A percentile compares a stretch with the other conserved stretches of the same genome.
Conservation (phyloP, 2,888 invertebrate genomes). For the Patella pellucida region DNA sequence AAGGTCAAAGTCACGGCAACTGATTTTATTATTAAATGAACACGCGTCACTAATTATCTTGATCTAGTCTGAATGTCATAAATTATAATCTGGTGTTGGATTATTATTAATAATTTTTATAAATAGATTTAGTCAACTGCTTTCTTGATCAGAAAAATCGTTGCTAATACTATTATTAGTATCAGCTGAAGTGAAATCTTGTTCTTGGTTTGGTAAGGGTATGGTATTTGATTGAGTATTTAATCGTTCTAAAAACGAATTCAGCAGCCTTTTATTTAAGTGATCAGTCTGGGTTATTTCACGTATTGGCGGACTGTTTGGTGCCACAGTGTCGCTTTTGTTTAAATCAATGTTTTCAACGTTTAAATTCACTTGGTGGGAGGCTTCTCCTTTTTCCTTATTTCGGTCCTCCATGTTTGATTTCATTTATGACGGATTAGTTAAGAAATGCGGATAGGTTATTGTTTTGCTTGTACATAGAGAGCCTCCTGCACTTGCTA, state of each 20-base stretch:
- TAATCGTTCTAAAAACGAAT: slow-evolving; percentile 41
- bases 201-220: slow-evolving; percentile 21
- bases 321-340: not conserved
- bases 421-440: not conserved
- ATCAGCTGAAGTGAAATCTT: slow-evolving; percentile 2
- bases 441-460: not conserved
- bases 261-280: slow-evolving; percentile 44
- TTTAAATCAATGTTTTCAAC: slow-evolving; percentile 9
- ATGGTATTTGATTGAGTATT: slow-evolving; percentile 37
- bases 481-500: too few species aligned
- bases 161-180: too few species aligned
- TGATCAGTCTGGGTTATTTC: slow-evolving; percentile 48
- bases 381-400: not conserved
- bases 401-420: not conserved
- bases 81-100: too few species aligned
- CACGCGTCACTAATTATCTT: too few species aligned
- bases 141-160: too few species aligned
- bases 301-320: slow-evolving; percentile 20
- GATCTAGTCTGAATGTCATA: too few species aligned
- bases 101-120: too few species aligned
- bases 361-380: slow-evolving; percentile 18
- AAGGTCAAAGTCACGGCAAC: too few species aligned
- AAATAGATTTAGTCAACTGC: too few species aligned
- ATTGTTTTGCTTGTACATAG: too few species aligned
- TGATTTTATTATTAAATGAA: too few species aligned